Base-by-base conservation (phyloP, 1,140 invertebrate species). In the Elymnias hypermnestra region DNA sequence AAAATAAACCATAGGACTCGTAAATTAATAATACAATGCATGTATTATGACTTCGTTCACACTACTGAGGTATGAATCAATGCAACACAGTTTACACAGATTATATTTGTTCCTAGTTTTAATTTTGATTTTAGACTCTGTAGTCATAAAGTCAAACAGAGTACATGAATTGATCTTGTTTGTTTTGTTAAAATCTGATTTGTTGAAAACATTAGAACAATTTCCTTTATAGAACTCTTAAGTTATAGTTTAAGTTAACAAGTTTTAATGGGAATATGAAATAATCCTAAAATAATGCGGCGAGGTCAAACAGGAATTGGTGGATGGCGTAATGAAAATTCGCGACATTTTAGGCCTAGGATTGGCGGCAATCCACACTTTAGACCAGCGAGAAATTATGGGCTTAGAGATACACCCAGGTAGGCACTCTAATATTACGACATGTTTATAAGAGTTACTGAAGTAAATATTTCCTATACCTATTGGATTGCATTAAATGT, bases 311-410 rank as follows among this genome's bases (percentile, higher is more conserved):
- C 68, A 29, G 67, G 72, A 53, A 64, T 67, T 42, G 74, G 74
- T 54, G 77, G 74, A 68, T 84, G 81, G 81, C 69, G 81, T 57
- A 73, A 54, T 71, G 81, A 81, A 63, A 72, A 72, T 63, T 67
- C 66, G 8, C 74, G 78, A 47, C 72, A 77, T 57, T 81, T 69
- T 48, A 77, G 76, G 44, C 65, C 76, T 19, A 65, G 74, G 69
- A 56, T 54, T 53, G 68, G 68, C 41, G 72, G 68, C 21, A 57
- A 65, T 46, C 62, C 53, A 4, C 63, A 69, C 51, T 82, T 59
- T 53, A 71, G 74, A 42, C 59, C 64, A 15, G 42, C 67, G n/a
- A 68, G 70, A 44, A 48, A 12, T 25, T 78, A 67, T 53, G 43
- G 46, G 18, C 19, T 62, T 29, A 38, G 63, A 7, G 74, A 77